Conservation (phyloP, 2,888 invertebrate genomes). For the Drosophila sordidula region DNA sequence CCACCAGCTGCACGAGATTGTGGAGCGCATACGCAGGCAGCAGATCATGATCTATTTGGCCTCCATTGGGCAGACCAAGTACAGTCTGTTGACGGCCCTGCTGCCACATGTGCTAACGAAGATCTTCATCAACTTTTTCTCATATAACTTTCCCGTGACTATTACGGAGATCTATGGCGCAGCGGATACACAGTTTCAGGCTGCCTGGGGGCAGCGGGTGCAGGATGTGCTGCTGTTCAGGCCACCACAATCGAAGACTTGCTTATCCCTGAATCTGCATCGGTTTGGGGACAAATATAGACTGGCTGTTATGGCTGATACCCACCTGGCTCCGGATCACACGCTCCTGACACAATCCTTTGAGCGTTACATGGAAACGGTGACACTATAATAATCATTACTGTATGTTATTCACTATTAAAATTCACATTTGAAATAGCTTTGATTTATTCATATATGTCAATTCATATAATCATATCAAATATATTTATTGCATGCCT, state of each 20-base stretch:
- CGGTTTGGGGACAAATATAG: slow-evolving; percentile 83
- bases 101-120: slow-evolving; percentile 83
- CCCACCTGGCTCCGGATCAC: slow-evolving; percentile 84
- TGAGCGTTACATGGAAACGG: slow-evolving; percentile 82
- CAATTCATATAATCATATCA: no score
- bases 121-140: slow-evolving; percentile 84
- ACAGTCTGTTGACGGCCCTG: slow-evolving; percentile 81
- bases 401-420: not conserved
- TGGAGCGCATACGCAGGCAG: slow-evolving; percentile 79
- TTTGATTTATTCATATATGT: not conserved
- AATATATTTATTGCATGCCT: no score
- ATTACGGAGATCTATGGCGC: slow-evolving; percentile 84
- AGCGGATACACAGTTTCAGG: slow-evolving; percentile 75
- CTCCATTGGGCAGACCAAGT: slow-evolving; percentile 83
- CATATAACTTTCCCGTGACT: slow-evolving; percentile 83
- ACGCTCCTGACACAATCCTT: slow-evolving; percentile 81
- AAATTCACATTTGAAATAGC: not conserved
- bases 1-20: slow-evolving; percentile 77
- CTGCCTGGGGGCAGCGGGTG: slow-evolving; percentile 83
- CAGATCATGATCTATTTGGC: slow-evolving; percentile 83
- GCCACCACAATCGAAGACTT: slow-evolving; percentile 85
- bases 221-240: slow-evolving; percentile 83
- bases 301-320: slow-evolving; percentile 84
- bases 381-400: slow-evolving; percentile 41
- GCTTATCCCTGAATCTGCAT: slow-evolving; percentile 84